Evolutionary conservation across 23 tunicate species (phyloP).

Genomic region (Ciona savignyi): DNA sequence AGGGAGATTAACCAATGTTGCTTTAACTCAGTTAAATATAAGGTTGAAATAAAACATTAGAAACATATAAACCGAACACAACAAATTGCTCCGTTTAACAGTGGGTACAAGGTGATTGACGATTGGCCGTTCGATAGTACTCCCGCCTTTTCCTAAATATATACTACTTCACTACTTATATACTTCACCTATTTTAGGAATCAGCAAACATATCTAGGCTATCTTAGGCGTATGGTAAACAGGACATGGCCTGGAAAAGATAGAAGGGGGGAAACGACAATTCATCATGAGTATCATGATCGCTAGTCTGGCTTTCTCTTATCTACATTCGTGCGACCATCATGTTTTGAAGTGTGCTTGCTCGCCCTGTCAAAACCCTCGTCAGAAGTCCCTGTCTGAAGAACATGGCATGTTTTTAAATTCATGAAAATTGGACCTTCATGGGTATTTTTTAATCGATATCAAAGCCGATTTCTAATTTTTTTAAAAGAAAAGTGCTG

Average conservation of each 20-base stretch:
- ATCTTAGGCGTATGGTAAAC: neutral
- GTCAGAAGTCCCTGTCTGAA: neutral
- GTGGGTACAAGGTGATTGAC: too few species aligned
- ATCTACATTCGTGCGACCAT: neutral
- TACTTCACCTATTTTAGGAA: neutral
- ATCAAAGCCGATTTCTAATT: too few species aligned
- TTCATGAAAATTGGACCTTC: too few species aligned
- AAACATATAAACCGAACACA: neutral
- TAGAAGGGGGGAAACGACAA: neutral
- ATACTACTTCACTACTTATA: too few species aligned
- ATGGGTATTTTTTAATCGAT: neutral
- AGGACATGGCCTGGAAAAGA: neutral
- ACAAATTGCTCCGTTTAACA: too few species aligned
- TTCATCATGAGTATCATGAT: slow-evolving; percentile 1
- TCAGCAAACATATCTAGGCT: neutral
- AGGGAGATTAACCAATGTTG: neutral
- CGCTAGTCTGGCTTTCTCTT: neutral
- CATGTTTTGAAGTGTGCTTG: neutral
- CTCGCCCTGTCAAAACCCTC: neutral
- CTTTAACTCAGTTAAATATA: too few species aligned
- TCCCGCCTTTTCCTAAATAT: too few species aligned
- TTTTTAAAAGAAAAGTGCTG: too few species aligned
- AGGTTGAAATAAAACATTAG: too few species aligned
- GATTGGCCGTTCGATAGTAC: too few species aligned
- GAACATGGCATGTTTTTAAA: neutral